phyloP scores from a whole-genome alignment of 2,888 invertebrate genomes.

The Byasa hedistus region DNA sequence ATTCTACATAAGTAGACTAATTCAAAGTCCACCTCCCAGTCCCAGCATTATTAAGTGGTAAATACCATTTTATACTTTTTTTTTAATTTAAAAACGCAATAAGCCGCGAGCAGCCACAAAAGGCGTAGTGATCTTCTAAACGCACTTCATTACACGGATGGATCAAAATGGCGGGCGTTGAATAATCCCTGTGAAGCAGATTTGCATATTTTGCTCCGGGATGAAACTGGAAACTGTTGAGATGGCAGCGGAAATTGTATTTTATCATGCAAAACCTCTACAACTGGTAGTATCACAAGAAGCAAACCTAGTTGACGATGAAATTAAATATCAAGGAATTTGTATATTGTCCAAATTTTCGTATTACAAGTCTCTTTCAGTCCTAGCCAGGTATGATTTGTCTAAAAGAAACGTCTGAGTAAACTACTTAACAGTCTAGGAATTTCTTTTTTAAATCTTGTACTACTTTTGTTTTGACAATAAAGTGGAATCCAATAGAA shows the following conservation, averaged over 20 bases:
- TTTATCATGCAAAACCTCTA: background rate
- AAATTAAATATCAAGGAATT: background rate
- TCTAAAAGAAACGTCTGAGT: too few relatives aligned
- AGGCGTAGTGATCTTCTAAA: conserved; percentile 41
- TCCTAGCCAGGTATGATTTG: too few relatives aligned
- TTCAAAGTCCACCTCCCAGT: too few relatives aligned
- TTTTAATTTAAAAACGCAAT: conserved; percentile 30
- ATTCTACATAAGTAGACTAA: too few relatives aligned
- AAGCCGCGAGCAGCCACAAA: conserved; percentile 38
- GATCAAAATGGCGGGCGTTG: conserved; percentile 49
- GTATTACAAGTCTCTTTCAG: background rate
- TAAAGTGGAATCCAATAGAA: too few relatives aligned
- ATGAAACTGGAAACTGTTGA: conserved; percentile 8
- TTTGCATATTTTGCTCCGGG: conserved; percentile 36
- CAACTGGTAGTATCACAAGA: background rate
- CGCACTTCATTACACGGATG: conserved; percentile 59
- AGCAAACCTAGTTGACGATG: background rate
- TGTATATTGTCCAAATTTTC: background rate
- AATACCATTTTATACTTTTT: background rate
- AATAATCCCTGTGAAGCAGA: conserved; percentile 45
- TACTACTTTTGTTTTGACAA: too few relatives aligned
- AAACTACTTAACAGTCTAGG: too few relatives aligned
- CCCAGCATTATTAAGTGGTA: background rate
- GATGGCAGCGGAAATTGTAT: conserved; percentile 1
- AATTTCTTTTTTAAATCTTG: too few relatives aligned